A percentile compares a stretch with the other conserved stretches of the same genome.
These are phyloP conservation scores for Madoqua kirkii DNA, from an alignment of 2,113 vertebrate species.

Conservation along the genomic window DNA sequence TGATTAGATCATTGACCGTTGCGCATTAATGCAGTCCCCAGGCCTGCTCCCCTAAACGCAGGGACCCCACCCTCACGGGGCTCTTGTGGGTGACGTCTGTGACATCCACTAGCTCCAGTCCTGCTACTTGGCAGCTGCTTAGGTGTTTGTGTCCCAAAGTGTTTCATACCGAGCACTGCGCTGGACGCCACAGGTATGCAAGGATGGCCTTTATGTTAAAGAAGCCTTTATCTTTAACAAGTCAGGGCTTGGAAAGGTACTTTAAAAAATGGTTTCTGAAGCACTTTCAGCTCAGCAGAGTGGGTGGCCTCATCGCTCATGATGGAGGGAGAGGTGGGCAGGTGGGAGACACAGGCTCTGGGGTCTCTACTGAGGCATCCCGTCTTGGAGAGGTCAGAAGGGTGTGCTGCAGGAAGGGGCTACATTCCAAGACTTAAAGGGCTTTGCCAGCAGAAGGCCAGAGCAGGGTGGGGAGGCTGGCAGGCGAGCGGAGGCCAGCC, in stretches of 20 bases:
- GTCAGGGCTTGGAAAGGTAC: background rate
- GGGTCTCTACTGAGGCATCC: too few species aligned
- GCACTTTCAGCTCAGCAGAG: rapidly evolving
- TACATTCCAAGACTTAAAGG: background rate
- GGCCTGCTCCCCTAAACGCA: background rate
- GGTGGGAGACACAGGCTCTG: background rate
- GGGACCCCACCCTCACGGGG: rapidly evolving
- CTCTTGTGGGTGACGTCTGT: background rate
- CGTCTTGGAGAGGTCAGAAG: background rate
- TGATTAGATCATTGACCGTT: background rate
- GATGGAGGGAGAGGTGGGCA: background rate
- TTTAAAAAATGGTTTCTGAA: background rate
- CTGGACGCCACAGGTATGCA: background rate
- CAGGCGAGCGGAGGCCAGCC: background rate
- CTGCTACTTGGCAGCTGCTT: background rate
- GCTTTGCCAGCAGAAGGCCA: background rate
- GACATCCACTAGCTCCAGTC: background rate
- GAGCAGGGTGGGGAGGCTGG: background rate
- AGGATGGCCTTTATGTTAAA: background rate
- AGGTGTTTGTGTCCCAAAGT: background rate
- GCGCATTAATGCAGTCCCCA: background rate
- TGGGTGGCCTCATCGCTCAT: background rate
- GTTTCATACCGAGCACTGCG: background rate
- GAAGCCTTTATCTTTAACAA: background rate
- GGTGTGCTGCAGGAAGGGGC: background rate